These are phyloP conservation scores for Zootoca vivipara DNA, from an alignment of 2,113 vertebrate species.

Conservation along the genomic window DNA sequence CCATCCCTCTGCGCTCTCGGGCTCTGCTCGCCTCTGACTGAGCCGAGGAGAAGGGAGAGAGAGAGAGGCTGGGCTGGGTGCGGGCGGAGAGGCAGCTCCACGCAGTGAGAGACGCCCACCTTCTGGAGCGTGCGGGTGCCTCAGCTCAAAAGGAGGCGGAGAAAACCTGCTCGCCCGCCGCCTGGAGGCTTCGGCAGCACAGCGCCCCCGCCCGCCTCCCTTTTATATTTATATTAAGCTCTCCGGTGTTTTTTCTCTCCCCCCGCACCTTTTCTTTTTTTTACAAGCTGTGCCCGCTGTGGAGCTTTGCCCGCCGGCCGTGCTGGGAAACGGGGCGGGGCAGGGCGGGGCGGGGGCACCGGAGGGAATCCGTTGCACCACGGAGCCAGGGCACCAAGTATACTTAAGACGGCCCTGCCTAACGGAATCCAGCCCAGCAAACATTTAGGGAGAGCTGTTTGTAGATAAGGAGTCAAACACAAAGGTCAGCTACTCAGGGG, in stretches of 20 bases:
- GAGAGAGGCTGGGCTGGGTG: conserved; percentile 21
- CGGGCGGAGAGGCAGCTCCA: conserved; percentile 28
- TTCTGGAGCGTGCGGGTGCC: conserved; percentile 60
- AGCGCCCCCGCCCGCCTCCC: not conserved
- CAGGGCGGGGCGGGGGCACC: too few species aligned
- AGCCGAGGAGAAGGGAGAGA: not conserved
- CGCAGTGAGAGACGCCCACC: conserved; percentile 44
- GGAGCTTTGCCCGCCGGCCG: too few species aligned
- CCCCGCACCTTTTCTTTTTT: too few species aligned
- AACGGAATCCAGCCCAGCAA: not conserved
- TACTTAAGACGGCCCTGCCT: too few species aligned
- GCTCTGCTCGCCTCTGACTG: not conserved
- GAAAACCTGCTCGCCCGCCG: conserved; percentile 60
- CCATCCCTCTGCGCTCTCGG: conserved; percentile 55
- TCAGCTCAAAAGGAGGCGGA: conserved; percentile 11
- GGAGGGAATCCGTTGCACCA: too few species aligned
- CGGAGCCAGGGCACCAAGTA: too few species aligned
- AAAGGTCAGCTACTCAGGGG: not conserved
- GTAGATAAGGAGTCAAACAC: not conserved
- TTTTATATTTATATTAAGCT: too few species aligned
- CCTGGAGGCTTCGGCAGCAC: conserved; percentile 48
- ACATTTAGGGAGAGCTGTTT: not conserved
- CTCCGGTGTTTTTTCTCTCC: too few species aligned
- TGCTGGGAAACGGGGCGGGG: too few species aligned
- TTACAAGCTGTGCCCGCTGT: too few species aligned